phyloP scores from a whole-genome alignment of 2,797 vertebrate species.

The Eutrigla gurnardus region DNA sequence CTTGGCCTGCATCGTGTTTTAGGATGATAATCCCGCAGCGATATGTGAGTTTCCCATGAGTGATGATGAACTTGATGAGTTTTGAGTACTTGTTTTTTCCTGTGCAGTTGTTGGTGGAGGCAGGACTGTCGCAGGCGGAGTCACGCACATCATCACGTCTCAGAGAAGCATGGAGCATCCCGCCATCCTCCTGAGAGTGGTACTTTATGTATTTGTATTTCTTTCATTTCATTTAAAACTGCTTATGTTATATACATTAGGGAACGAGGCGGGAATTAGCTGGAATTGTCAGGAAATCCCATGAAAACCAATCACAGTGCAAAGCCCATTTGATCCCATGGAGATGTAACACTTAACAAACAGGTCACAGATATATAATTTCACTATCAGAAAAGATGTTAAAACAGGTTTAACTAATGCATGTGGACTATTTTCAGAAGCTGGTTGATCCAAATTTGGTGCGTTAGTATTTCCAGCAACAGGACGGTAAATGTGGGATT shows the following conservation, averaged over 20 bases:
- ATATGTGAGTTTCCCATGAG: neutral
- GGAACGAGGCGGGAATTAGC: neutral
- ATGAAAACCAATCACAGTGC: neutral
- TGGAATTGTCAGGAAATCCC: neutral
- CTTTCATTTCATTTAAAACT: too few relatives aligned
- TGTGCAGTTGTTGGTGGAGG: conserved; percentile 90
- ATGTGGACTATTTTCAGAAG: conserved; percentile 5
- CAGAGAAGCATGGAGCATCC: conserved; percentile 85
- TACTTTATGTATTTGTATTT: conserved; percentile 57
- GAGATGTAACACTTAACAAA: neutral
- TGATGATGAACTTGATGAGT: neutral
- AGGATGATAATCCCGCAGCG: neutral
- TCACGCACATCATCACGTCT: conserved; percentile 75
- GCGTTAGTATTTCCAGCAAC: neutral
- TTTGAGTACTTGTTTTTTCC: conserved; percentile 15
- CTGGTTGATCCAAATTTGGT: neutral
- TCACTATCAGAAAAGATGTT: neutral
- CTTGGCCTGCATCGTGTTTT: neutral
- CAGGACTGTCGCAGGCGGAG: conserved; percentile 86
- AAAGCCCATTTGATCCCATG: neutral
- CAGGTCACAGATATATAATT: neutral
- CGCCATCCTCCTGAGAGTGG: conserved; percentile 91
- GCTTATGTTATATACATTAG: neutral
- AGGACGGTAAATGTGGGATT: neutral
- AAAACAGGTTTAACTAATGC: neutral